Conservation (phyloP, 2,797 vertebrate genomes). For the Craterocephalus amniculus region DNA sequence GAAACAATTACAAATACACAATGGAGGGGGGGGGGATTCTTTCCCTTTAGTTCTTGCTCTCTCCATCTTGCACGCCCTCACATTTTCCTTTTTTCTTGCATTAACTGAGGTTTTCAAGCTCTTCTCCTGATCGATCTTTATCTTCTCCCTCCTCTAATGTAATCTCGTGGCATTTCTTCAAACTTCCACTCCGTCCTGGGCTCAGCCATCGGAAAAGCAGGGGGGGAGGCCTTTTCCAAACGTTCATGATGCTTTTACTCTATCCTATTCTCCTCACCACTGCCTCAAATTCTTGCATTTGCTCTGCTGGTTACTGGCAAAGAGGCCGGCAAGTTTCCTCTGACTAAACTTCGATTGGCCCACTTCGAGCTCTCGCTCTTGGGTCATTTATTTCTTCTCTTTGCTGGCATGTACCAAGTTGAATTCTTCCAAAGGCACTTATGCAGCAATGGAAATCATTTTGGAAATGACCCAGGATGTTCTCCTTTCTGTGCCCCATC, state of each 20-base stretch:
- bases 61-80: slow-evolving; percentile 28
- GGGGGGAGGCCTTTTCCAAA: slow-evolving; percentile 42
- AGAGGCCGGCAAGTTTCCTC: slow-evolving; percentile 51
- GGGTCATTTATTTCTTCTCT: slow-evolving; percentile 69
- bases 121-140: slow-evolving; percentile 8
- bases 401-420: slow-evolving; percentile 68
- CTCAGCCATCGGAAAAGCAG: slow-evolving; percentile 35
- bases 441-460: slow-evolving; percentile 73
- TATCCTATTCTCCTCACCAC: slow-evolving; percentile 47
- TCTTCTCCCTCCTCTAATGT: slow-evolving; percentile 19
- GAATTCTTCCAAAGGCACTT: slow-evolving; percentile 77
- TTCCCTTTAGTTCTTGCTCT: slow-evolving; percentile 41
- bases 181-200: slow-evolving; percentile 34
- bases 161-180: slow-evolving; percentile 24
- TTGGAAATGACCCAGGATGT: slow-evolving; percentile 62
- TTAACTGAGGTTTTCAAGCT: slow-evolving; percentile 30
- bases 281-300: slow-evolving; percentile 63
- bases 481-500: slow-evolving; percentile 46
- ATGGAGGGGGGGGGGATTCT: slow-evolving; percentile 19
- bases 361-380: slow-evolving; percentile 67
- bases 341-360: slow-evolving; percentile 68
- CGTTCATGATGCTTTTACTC: slow-evolving; percentile 33
- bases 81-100: slow-evolving; percentile 20
- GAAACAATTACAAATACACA: slow-evolving; percentile 70
- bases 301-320: slow-evolving; percentile 64